Percentiles rank a stretch among this genome's conserved stretches.
These are phyloP conservation scores for Drosophila longiperda DNA, from an alignment of 2,888 invertebrate species.

Conservation along the genomic window DNA sequence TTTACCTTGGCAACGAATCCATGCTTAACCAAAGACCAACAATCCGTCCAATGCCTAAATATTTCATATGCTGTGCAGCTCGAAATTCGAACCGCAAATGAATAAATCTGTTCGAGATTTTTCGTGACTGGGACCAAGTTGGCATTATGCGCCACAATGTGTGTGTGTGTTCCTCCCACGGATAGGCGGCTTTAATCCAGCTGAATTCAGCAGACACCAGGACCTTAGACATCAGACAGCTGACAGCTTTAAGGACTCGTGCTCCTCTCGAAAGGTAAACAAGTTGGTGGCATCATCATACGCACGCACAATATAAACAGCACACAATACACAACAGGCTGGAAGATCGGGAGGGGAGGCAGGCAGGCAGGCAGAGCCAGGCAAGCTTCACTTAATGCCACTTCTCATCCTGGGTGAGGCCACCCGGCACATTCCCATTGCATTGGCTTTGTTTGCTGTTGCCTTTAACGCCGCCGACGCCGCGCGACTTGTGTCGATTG, in stretches of 20 bases:
- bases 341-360: not conserved
- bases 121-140: slow-evolving; percentile 40
- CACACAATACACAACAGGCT: slow-evolving; percentile 6
- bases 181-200: slow-evolving; percentile 35
- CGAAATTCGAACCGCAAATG: slow-evolving; percentile 52
- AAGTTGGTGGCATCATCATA: slow-evolving; percentile 24
- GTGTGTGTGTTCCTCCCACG: slow-evolving; percentile 7
- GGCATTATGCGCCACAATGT: slow-evolving; percentile 16
- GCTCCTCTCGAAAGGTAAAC: slow-evolving; percentile 38
- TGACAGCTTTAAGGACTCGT: slow-evolving; percentile 31
- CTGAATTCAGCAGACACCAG: slow-evolving; percentile 15
- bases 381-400: slow-evolving; percentile 34
- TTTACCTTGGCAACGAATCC: slow-evolving; percentile 5
- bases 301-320: slow-evolving; percentile 26
- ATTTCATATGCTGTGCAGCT: slow-evolving; percentile 61
- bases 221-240: not conserved
- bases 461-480: slow-evolving; percentile 49
- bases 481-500: slow-evolving; percentile 59
- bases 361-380: not conserved
- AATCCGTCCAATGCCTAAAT: slow-evolving; percentile 49
- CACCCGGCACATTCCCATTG: not conserved
- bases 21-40: slow-evolving; percentile 8
- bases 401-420: slow-evolving; percentile 10
- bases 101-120: slow-evolving; percentile 62
- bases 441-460: slow-evolving; percentile 56